Conservation (phyloP, 2,113 vertebrate species). For the Dipodomys spectabilis region DNA sequence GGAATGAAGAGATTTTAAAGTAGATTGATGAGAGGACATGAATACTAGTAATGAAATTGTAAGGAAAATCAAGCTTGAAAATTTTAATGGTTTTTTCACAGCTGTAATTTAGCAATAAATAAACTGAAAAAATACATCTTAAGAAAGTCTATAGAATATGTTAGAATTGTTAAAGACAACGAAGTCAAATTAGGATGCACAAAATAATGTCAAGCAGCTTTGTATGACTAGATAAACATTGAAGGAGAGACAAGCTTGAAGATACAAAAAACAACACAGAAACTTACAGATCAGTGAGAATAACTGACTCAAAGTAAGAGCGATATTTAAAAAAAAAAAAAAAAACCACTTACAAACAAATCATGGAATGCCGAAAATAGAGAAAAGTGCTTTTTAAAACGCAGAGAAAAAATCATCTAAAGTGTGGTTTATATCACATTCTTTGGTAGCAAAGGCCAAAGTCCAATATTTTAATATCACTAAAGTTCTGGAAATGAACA, state of each 20-base stretch:
- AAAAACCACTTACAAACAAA: not conserved
- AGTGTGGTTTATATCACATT: not conserved
- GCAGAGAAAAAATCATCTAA: not conserved
- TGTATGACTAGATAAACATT: no score
- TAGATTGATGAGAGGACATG: no score
- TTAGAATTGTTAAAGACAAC: not conserved
- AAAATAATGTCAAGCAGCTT: no score
- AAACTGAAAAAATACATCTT: not conserved
- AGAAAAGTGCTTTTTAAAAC: not conserved
- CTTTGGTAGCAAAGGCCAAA: not conserved
- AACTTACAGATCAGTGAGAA: no score
- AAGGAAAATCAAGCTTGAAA: not conserved
- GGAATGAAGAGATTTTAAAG: no score
- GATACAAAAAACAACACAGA: no score
- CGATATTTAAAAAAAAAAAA: no score
- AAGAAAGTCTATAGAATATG: not conserved
- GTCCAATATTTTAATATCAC: not conserved
- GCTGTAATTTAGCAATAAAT: not conserved
- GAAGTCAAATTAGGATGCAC: no score
- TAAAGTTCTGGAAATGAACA: not conserved
- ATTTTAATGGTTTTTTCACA: not conserved
- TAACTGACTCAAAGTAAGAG: no score
- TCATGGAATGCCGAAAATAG: not conserved
- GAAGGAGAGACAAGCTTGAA: no score
- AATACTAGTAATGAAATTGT: no score